phyloP scores from a whole-genome alignment of 1,140 invertebrate genomes.

The Schlechtendalia chinensis region DNA sequence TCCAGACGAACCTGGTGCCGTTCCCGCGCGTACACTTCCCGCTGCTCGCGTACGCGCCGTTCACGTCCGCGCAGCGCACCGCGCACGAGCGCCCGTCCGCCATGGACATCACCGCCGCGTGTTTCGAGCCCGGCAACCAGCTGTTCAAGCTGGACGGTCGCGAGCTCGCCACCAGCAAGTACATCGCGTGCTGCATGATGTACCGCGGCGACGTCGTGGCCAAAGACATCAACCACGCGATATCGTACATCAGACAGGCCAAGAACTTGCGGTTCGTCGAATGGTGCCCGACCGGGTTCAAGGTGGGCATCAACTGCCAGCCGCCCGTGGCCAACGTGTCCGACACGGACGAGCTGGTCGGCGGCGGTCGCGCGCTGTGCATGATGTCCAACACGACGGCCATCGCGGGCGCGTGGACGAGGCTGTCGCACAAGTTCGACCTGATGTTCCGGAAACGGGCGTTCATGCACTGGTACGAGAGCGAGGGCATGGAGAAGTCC shows the following conservation, averaged over 20 bases:
- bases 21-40: slow-evolving; percentile 66
- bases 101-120: slow-evolving; percentile 55
- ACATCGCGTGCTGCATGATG: slow-evolving; percentile 66
- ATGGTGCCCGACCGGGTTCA: slow-evolving; percentile 65
- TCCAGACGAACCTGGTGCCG: slow-evolving; percentile 69
- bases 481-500: slow-evolving; percentile 63
- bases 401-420: slow-evolving; percentile 75
- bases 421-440: slow-evolving; percentile 80
- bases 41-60: slow-evolving; percentile 76
- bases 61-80: slow-evolving; percentile 77
- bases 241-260: slow-evolving; percentile 57
- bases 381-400: slow-evolving; percentile 83
- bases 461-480: slow-evolving; percentile 83
- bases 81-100: slow-evolving; percentile 76
- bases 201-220: slow-evolving; percentile 62
- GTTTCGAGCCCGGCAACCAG: slow-evolving; percentile 39
- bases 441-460: slow-evolving; percentile 80
- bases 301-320: slow-evolving; percentile 54
- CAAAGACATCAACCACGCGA: slow-evolving; percentile 65
- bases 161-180: slow-evolving; percentile 54
- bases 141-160: slow-evolving; percentile 51
- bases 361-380: slow-evolving; percentile 61
- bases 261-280: slow-evolving; percentile 61
- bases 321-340: slow-evolving; percentile 48
- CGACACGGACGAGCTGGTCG: slow-evolving; percentile 53